Conservation (phyloP, 2,797 vertebrate genomes). For the Melanotaenia trifasciata region DNA sequence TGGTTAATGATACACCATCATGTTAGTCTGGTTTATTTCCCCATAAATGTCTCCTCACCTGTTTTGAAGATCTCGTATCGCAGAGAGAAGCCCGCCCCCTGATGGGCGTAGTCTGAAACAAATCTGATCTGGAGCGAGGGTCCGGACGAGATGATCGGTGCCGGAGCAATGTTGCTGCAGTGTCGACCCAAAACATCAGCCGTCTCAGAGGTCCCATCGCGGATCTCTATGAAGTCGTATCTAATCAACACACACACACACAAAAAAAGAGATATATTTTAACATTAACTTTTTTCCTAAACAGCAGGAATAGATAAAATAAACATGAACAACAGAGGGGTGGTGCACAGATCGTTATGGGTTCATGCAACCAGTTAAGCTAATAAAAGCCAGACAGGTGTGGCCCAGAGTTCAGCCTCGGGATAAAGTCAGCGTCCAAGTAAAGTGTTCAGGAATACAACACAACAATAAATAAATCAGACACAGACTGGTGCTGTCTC, state of each 20-base stretch:
- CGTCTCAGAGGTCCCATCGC: slow-evolving; percentile 89
- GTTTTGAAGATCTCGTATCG: slow-evolving; percentile 99
- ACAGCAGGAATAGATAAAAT: slow-evolving; percentile 14
- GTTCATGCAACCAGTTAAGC: slow-evolving; percentile 46
- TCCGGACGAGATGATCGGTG: slow-evolving; percentile 95
- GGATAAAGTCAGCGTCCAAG: slow-evolving; percentile 43
- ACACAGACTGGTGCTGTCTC: slow-evolving; percentile 23
- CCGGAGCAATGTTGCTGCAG: slow-evolving; percentile 98
- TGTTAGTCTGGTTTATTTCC: neutral
- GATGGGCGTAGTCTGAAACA: slow-evolving; percentile 95
- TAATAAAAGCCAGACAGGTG: slow-evolving; percentile 73
- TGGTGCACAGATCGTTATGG: slow-evolving; percentile 47
- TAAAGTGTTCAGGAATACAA: slow-evolving; percentile 38
- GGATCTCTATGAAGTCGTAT: slow-evolving; percentile 98
- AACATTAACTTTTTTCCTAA: neutral
- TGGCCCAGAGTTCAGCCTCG: slow-evolving; percentile 39
- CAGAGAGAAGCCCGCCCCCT: slow-evolving; percentile 97
- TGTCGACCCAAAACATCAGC: slow-evolving; percentile 95
- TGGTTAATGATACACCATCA: neutral
- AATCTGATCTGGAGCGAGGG: slow-evolving; percentile 92
- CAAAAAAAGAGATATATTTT: neutral
- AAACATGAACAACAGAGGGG: slow-evolving; percentile 1
- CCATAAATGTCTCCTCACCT: slow-evolving; percentile 79
- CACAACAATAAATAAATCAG: slow-evolving; percentile 44
- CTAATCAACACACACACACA: slow-evolving; percentile 67